phyloP scores from a whole-genome alignment of 1,140 invertebrate species.

The Microplitis mediator region DNA sequence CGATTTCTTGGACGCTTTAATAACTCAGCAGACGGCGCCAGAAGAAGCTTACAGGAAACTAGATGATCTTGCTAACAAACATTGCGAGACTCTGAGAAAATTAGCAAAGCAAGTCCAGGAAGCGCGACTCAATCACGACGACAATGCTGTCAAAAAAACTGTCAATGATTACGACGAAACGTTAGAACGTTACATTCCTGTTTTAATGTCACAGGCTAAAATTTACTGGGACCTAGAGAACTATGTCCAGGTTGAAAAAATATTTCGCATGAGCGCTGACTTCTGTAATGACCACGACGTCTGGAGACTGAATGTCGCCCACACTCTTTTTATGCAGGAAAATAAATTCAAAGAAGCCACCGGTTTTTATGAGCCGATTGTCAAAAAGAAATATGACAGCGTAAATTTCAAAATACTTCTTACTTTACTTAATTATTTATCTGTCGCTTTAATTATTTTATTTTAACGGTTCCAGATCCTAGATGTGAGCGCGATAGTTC shows the following conservation, averaged over 20 bases:
- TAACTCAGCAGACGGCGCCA: conserved; percentile 95
- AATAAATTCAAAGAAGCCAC: conserved; percentile 98
- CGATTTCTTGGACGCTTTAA: conserved; percentile 91
- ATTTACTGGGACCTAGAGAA: conserved; percentile 99
- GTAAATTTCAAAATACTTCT: conserved; percentile 60
- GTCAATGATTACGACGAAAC: conserved; percentile 94
- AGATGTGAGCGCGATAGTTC: conserved; percentile 92
- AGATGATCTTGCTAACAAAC: conserved; percentile 91
- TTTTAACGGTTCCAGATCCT: conserved; percentile 72
- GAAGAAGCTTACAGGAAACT: conserved; percentile 97
- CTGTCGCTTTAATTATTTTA: not conserved
- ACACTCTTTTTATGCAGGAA: conserved; percentile 99
- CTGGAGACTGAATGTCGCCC: conserved; percentile 97
- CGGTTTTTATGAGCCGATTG: conserved; percentile 97
- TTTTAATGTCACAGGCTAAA: conserved; percentile 98
- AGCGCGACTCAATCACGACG: conserved; percentile 84
- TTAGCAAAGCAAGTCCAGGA: conserved; percentile 93
- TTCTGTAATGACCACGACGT: conserved; percentile 97
- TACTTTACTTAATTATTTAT: not conserved
- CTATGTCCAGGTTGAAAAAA: conserved; percentile 92
- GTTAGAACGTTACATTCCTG: conserved; percentile 87
- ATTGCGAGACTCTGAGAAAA: conserved; percentile 90
- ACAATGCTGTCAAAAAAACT: conserved; percentile 86
- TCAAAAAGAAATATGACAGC: conserved; percentile 95
- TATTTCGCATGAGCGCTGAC: conserved; percentile 95